Conservation (phyloP, 1,140 invertebrate genomes). For the Dermatophagoides farinae region DNA sequence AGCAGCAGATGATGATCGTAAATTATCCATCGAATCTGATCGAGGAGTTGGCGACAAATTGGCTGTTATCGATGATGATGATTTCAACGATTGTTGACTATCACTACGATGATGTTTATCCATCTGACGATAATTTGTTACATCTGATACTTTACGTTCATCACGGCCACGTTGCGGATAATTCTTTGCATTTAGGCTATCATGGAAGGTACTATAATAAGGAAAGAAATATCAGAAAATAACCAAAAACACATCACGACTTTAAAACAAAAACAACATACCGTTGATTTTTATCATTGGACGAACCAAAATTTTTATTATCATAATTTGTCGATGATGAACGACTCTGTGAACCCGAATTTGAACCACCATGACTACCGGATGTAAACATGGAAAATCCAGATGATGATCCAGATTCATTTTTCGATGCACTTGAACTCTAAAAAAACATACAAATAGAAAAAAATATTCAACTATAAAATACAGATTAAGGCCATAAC, state of each 20-base stretch:
- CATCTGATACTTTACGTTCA: not conserved
- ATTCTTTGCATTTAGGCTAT: not conserved
- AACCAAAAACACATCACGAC: no score
- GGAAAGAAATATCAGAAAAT: not conserved
- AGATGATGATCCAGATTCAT: not conserved
- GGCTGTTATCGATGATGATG: no score
- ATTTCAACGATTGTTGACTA: no score
- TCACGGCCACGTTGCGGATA: not conserved
- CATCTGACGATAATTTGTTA: not conserved
- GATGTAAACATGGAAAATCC: not conserved
- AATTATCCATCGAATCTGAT: not conserved
- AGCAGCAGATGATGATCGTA: not conserved
- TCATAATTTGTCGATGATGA: slow-evolving; percentile 2
- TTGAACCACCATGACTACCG: slow-evolving; percentile 3
- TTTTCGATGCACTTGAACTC: not conserved
- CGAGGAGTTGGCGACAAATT: not conserved
- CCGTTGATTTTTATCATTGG: not conserved
- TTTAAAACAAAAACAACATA: no score
- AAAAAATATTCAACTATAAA: not conserved
- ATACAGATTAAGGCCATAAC: not conserved
- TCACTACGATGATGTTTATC: no score
- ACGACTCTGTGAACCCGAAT: not conserved
- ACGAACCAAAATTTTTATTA: not conserved
- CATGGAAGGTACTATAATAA: not conserved
- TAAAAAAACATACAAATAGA: not conserved